phyloP scores from a whole-genome alignment of 2,888 invertebrate species.

The Masnerella sp. region DNA sequence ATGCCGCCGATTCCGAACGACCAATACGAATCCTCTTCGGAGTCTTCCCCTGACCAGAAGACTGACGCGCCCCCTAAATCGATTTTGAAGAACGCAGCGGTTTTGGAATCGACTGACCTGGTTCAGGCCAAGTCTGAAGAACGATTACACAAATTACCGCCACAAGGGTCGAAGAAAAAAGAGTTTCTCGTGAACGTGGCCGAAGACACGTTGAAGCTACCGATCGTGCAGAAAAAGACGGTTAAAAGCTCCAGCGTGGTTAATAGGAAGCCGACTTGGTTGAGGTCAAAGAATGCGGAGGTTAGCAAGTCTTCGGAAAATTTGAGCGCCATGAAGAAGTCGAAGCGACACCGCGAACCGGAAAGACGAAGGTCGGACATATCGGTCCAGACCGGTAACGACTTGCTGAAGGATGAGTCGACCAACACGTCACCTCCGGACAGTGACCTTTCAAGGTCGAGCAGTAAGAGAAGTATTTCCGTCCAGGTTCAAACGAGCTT shows the following conservation, averaged over 20 bases:
- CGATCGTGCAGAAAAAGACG: constrained; percentile 42
- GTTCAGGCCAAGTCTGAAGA: constrained; percentile 16
- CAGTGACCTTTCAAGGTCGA: constrained; percentile 63
- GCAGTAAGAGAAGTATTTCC: constrained; percentile 65
- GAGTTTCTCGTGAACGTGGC: constrained; percentile 18
- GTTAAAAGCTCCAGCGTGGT: constrained; percentile 36
- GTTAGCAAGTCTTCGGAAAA: constrained; percentile 73
- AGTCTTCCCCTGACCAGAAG: constrained; percentile 66
- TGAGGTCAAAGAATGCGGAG: constrained; percentile 69
- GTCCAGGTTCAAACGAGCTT: constrained; percentile 74
- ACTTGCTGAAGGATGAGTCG: constrained; percentile 68
- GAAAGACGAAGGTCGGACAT: constrained; percentile 73
- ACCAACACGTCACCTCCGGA: constrained; percentile 73
- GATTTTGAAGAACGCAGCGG: constrained; percentile 38
- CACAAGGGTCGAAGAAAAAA: constrained; percentile 24
- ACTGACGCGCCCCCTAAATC: constrained; percentile 40
- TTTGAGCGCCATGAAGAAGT: constrained; percentile 59
- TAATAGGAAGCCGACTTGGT: constrained; percentile 66
- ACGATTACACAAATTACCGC: constrained; percentile 43
- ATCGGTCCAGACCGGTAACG: constrained; percentile 67
- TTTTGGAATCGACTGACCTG: constrained; percentile 61
- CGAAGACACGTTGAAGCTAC: constrained; percentile 15
- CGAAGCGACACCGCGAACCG: constrained; percentile 70
- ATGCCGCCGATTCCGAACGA: constrained; percentile 57
- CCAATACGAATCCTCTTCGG: constrained; percentile 65